Base-by-base conservation (phyloP, 1,140 invertebrate species). In the Gryon sp. region DNA sequence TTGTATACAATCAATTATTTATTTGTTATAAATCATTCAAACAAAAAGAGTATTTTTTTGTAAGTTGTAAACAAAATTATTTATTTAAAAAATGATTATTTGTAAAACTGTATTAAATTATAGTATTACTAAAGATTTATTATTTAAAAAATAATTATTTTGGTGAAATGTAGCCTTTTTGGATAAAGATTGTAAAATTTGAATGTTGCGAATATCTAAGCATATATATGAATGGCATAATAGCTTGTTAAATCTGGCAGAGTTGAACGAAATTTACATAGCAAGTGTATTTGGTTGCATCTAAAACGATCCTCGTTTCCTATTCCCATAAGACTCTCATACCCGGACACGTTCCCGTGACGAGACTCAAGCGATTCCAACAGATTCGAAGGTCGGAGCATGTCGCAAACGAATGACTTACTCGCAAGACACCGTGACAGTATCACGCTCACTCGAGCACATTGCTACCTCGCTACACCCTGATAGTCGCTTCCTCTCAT, bases 371-470 rank as follows among this genome's bases (percentile, higher is more conserved):
- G 75, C 43, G 46, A 78, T 74, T 48, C 43, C 52, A 48, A 41
- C 66, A 70, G 74, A 76, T 66, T 69, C 22, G 36, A 70, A 72
- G 65, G 62, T 45, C 43, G 72, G 50, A 69, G 74, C 48, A 26
- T 74, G 63, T 78, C 75, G 70, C 60, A 60, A 79, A 62, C 72
- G 70, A 73, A 74, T 57, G 63, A 76, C 73, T 80, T 50, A 72
- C 79, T 78, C 48, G 73, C 68, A 73, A 73, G 68, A 70, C 63
- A 79, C 73, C 78, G 78, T 79, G 73, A 79, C 77, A 79, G 72
- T 78, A 80, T 80, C 79, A 79, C 69, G 79, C 79, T 78, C 73
- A 34, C 76, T 68, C 73, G 60, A 80, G 79, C 79, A 78, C 79
- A 72, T 46, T 68, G 65, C 65, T 75, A 60, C 63, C 59, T 79